These are phyloP conservation scores for Coranthus polyacanthus DNA, from an alignment of 2,797 vertebrate species.

Conservation along the genomic window DNA sequence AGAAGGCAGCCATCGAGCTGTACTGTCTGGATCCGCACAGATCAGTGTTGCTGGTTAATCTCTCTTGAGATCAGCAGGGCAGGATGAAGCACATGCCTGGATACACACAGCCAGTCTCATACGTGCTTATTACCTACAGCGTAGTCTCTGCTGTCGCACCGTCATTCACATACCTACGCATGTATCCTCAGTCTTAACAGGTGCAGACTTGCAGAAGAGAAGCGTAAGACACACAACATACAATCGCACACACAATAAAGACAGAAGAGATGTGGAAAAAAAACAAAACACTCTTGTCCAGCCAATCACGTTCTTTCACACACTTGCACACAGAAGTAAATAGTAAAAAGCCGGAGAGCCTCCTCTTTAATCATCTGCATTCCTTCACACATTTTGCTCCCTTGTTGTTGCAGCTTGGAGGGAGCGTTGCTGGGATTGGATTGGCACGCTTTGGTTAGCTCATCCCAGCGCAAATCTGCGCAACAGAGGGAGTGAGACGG, in stretches of 20 bases:
- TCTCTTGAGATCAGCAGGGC: constrained; percentile 9
- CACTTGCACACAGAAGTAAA: constrained; percentile 11
- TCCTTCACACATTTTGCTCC: constrained; percentile 16
- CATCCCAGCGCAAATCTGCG: constrained; percentile 47
- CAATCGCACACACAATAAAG: background rate
- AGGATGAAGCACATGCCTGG: constrained; percentile 14
- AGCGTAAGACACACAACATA: constrained; percentile 20
- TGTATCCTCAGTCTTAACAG: constrained; percentile 19
- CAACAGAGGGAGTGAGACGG: constrained; percentile 47
- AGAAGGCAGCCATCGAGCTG: too few relatives aligned
- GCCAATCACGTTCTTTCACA: constrained; percentile 5
- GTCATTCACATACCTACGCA: constrained; percentile 15
- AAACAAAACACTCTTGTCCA: constrained; percentile 2
- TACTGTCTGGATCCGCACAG: background rate
- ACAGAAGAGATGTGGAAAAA: constrained; percentile 11
- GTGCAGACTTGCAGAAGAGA: constrained; percentile 38
- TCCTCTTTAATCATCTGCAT: constrained; percentile 54
- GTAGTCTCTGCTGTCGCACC: constrained; percentile 5
- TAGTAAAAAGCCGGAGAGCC: constrained; percentile 13
- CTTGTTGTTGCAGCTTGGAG: constrained; percentile 48
- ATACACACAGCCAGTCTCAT: constrained; percentile 22
- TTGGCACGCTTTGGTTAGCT: constrained; percentile 52
- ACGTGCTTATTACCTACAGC: constrained; percentile 3
- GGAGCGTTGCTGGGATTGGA: constrained; percentile 42
- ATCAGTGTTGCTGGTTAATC: constrained; percentile 5